Evolutionary conservation across 2,113 vertebrate species (phyloP).

Genomic region (Rhombomys opimus): DNA sequence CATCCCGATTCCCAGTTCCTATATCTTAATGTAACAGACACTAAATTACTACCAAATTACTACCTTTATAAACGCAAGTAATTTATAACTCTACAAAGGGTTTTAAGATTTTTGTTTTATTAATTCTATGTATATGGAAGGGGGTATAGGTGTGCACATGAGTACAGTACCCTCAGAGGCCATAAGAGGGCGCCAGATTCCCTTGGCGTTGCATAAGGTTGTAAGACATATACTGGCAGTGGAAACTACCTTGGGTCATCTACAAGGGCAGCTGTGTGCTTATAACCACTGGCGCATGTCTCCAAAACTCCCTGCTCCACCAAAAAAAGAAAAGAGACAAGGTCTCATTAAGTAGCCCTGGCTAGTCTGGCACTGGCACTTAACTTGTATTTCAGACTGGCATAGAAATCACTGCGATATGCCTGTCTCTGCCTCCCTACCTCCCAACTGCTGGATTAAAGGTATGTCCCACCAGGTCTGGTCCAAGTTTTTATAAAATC

Average conservation of each 20-base stretch:
- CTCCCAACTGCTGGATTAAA: background rate
- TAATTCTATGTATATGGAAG: background rate
- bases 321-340: background rate
- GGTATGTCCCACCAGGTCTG: background rate
- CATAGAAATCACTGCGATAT: background rate
- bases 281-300: background rate
- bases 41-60: background rate
- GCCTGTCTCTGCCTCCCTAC: background rate
- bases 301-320: background rate
- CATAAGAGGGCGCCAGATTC: background rate
- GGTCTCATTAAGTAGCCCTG: background rate
- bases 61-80: background rate
- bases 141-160: too few species aligned
- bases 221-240: background rate
- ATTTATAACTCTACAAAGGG: background rate
- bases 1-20: background rate
- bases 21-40: constrained; percentile 14
- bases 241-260: background rate
- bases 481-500: background rate
- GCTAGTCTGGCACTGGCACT: background rate
- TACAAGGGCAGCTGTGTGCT: background rate
- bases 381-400: background rate
- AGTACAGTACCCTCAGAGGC: background rate
- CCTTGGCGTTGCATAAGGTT: background rate
- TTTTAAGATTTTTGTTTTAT: background rate